These are phyloP conservation scores for Cryptomyrus ogoouensis DNA, from an alignment of 2,113 vertebrate species.

Conservation along the genomic window DNA sequence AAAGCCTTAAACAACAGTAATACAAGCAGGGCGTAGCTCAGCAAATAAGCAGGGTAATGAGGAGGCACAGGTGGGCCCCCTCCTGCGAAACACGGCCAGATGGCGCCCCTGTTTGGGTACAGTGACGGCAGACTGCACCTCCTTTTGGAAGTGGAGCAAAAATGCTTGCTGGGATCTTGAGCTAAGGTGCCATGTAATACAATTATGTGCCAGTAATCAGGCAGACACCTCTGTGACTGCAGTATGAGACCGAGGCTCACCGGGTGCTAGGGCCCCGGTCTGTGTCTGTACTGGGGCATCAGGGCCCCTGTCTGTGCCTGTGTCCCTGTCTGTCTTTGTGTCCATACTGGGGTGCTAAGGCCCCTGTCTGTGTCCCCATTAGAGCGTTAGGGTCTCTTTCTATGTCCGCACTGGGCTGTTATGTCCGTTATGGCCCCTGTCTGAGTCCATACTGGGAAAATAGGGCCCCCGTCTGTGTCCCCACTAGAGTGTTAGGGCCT, in stretches of 20 bases:
- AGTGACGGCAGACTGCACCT: background rate
- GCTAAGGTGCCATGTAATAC: background rate
- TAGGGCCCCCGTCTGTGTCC: background rate
- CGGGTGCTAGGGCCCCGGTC: background rate
- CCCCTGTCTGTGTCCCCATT: background rate
- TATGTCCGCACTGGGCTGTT: too few relatives aligned
- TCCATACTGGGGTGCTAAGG: too few relatives aligned
- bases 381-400: too few relatives aligned
- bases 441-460: too few relatives aligned
- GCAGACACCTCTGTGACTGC: background rate
- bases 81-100: background rate
- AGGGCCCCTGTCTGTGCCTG: too few relatives aligned
- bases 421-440: too few relatives aligned
- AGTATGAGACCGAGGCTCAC: background rate
- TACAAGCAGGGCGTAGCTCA: background rate
- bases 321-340: too few relatives aligned
- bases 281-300: too few relatives aligned
- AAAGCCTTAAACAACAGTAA: background rate
- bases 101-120: constrained; percentile 1
- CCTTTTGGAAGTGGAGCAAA: background rate
- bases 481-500: background rate
- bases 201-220: background rate
- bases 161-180: background rate
- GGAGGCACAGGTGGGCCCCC: background rate
- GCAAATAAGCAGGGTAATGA: constrained; percentile 9